phyloP scores from a whole-genome alignment of 2,797 vertebrate genomes.

The Furcifer pardalis region DNA sequence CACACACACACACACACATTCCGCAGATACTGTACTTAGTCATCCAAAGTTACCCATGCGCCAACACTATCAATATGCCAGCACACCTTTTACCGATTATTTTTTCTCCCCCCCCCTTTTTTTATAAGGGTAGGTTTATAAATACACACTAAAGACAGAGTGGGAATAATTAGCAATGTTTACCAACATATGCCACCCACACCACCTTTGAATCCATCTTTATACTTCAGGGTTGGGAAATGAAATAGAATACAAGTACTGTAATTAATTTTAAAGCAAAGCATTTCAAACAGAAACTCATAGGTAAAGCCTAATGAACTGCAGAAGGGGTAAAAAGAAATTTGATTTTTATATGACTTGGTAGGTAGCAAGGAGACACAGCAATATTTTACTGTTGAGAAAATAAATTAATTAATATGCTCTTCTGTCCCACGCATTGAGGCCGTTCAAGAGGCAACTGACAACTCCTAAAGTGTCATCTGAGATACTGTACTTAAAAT shows the following conservation, averaged over 20 bases:
- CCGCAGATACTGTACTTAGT: too few species aligned
- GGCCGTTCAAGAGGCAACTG: neutral
- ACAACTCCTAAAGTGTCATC: neutral
- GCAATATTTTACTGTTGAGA: slow-evolving; percentile 76
- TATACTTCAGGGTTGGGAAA: slow-evolving; percentile 44
- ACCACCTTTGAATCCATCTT: slow-evolving; percentile 41
- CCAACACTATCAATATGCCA: slow-evolving; percentile 16
- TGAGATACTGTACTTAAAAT: neutral
- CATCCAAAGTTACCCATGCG: neutral
- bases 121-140: slow-evolving; percentile 56
- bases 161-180: slow-evolving; percentile 66
- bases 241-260: slow-evolving; percentile 44
- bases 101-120: slow-evolving; percentile 17
- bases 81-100: slow-evolving; percentile 21
- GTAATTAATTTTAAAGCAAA: slow-evolving; percentile 64
- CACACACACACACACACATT: too few species aligned
- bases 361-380: slow-evolving; percentile 66
- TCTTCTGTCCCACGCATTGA: neutral
- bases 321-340: slow-evolving; percentile 10
- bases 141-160: slow-evolving; percentile 60
- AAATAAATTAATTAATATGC: slow-evolving; percentile 79
- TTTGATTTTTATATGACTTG: slow-evolving; percentile 65
- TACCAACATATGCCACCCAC: slow-evolving; percentile 59
- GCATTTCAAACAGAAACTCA: slow-evolving; percentile 42
- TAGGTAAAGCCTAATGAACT: slow-evolving; percentile 65